A percentile compares a stretch with the other conserved stretches of the same genome.
phyloP scores from a whole-genome alignment of 2,888 invertebrate genomes.

The Tricholauxania praeusta region DNA sequence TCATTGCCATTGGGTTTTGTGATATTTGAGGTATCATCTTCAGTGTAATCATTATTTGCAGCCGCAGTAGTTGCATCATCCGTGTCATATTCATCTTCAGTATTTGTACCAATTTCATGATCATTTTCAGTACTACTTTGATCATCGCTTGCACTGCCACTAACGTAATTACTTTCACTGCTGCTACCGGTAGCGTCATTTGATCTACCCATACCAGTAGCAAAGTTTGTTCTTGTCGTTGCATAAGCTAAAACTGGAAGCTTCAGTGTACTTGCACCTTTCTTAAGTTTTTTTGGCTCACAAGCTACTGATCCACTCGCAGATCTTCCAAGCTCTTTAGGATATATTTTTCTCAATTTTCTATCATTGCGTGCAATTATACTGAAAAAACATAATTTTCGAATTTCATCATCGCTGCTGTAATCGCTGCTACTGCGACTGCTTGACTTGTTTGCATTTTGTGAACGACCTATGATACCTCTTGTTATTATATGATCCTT shows the following conservation, averaged over 20 bases:
- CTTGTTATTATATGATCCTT: constrained; percentile 51
- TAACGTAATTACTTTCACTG: neutral
- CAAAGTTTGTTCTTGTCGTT: neutral
- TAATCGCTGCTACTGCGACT: neutral
- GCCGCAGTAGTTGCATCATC: neutral
- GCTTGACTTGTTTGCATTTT: neutral
- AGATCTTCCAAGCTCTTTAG: too few relatives aligned
- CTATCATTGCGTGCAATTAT: neutral
- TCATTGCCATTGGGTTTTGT: too few relatives aligned
- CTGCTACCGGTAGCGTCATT: neutral
- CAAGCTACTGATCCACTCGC: too few relatives aligned
- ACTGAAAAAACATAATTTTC: neutral
- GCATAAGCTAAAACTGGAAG: neutral
- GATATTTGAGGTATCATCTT: neutral
- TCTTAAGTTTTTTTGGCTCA: too few relatives aligned
- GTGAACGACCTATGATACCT: constrained; percentile 14
- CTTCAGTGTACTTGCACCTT: neutral
- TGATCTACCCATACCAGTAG: neutral
- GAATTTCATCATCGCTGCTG: neutral
- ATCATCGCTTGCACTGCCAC: neutral
- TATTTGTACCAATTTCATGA: neutral
- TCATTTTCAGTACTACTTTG: neutral
- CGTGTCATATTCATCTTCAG: neutral
- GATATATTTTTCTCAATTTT: too few relatives aligned
- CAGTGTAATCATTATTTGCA: neutral